A percentile compares a stretch with the other conserved stretches of the same genome.
phyloP scores from a whole-genome alignment of 30 jellyfish, hydroid and myxozoan genomes.

The Hydractinia symbiolongicarpus region DNA sequence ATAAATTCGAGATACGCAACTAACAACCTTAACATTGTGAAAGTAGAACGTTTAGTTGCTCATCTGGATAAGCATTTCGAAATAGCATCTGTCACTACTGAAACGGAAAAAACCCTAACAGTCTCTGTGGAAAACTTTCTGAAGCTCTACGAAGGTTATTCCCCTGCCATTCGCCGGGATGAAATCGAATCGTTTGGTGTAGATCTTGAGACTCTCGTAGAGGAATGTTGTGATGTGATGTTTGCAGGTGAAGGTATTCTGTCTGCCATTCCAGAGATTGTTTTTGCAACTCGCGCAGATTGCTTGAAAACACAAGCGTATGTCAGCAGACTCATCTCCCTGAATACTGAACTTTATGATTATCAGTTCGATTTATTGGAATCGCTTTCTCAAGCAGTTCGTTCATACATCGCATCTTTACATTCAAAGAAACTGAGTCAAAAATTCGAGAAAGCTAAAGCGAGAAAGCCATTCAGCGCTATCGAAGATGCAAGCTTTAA shows the following conservation, averaged over 20 bases:
- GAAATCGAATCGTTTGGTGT: constrained; percentile 27
- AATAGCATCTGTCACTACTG: not conserved
- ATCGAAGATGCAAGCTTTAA: constrained; percentile 21
- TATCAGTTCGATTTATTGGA: constrained; percentile 57
- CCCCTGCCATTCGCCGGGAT: constrained; percentile 36
- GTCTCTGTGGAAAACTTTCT: constrained; percentile 7
- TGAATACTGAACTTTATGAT: constrained; percentile 36
- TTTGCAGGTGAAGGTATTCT: constrained; percentile 31
- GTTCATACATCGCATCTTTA: constrained; percentile 28
- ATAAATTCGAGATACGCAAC: constrained; percentile 14
- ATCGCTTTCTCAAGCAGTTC: constrained; percentile 39
- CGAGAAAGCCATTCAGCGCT: not conserved
- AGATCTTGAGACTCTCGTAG: constrained; percentile 31
- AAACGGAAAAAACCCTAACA: not conserved
- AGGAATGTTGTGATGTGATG: constrained; percentile 39
- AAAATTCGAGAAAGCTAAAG: not conserved
- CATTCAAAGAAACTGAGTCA: constrained; percentile 22
- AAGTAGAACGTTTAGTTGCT: constrained; percentile 16
- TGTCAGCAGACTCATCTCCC: constrained; percentile 25
- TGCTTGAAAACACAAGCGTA: constrained; percentile 34
- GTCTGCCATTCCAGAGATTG: constrained; percentile 19
- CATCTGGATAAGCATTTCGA: not conserved
- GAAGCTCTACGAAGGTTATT: constrained; percentile 21
- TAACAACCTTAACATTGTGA: not conserved
- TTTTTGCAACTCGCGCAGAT: constrained; percentile 19